A percentile compares a stretch with the other conserved stretches of the same genome.
Evolutionary conservation across 2,888 invertebrate genomes (phyloP).

Genomic region (Pimpla rufipes): DNA sequence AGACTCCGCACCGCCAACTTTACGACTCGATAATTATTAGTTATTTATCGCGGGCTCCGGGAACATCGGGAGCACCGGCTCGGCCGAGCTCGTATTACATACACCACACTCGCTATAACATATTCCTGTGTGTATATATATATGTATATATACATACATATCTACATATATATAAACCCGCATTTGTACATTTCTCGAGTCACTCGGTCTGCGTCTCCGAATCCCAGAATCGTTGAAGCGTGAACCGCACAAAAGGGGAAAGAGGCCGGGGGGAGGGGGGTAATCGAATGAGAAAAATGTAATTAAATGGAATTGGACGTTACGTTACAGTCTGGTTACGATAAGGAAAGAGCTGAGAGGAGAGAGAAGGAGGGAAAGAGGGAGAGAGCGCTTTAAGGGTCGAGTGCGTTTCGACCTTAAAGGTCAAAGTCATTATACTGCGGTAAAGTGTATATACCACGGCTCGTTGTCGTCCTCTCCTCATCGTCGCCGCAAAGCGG

Average conservation of each 20-base stretch:
- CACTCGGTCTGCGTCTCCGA: slow-evolving; percentile 21
- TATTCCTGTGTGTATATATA: background rate
- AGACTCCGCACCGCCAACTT: slow-evolving; percentile 63
- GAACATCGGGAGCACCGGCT: slow-evolving; percentile 57
- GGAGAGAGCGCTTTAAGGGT: slow-evolving; percentile 19
- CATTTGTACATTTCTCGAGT: slow-evolving; percentile 4
- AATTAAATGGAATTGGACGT: slow-evolving; percentile 48
- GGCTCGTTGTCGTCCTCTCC: slow-evolving; percentile 62
- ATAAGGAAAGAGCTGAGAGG: background rate
- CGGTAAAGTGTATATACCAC: slow-evolving; percentile 73
- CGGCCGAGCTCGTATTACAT: slow-evolving; percentile 33
- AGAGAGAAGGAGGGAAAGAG: background rate
- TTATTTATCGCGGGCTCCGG: slow-evolving; percentile 66
- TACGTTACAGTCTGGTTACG: slow-evolving; percentile 10
- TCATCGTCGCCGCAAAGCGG: slow-evolving; percentile 65
- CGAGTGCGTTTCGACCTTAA: slow-evolving; percentile 72
- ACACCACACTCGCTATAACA: background rate
- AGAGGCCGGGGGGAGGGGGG: background rate
- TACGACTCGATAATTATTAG: slow-evolving; percentile 72
- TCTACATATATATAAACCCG: slow-evolving; percentile 14
- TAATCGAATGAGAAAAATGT: slow-evolving; percentile 33
- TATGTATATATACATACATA: background rate
- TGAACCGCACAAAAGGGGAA: background rate
- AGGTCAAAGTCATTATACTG: slow-evolving; percentile 70
- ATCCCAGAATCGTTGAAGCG: slow-evolving; percentile 28